Base-by-base conservation (phyloP, 2,888 invertebrate genomes). In the Drosophila subsilvestris region DNA sequence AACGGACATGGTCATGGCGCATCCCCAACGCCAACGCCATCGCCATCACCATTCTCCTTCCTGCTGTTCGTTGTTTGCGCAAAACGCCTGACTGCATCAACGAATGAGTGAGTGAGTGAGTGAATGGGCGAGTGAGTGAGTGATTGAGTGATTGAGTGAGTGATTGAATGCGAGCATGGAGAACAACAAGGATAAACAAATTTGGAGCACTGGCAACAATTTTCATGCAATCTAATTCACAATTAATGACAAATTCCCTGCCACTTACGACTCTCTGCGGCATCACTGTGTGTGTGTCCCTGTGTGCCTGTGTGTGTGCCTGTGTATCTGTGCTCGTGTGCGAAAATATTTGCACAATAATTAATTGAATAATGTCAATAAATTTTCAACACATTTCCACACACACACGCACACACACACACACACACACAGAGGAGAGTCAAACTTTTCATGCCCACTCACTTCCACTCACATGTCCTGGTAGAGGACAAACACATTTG, bases 341-440 rank as follows among this genome's bases (percentile, higher is more conserved):
- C 58, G 75, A 80, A 83, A 90, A 90, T 90, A 90, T 90, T 90
- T 90, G 83, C 88, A 90, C 90, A 89, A 90, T 90, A 90, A 90
- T 90, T 90, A 90, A 90, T 90, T 90, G 90, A 90, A 89, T 90
- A 90, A 90, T 90, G 90, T 90, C 90, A 90, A 90, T 89, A 90
- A 86, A 90, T 89, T 89, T 88, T 80, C 88, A 90, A 90, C 90
- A 90, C 89, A 90, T 88, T 89, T 84, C 71, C 79, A 79, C 80
- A 77, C 78, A 67, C 72, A 70, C 72, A 58, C 62, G 75, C 68
- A 63, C 70, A 83, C 71, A 76, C 74, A 74, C 57, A 78, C 20
- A 20, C n/a, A n/a, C n/a, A 22, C 22, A 22, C 29, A 44, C 54
- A 18, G 47, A 53, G 47, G 63, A 57, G 65, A 89, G 77, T 61